Percentiles rank a stretch among this genome's conserved stretches.
These are phyloP conservation scores for Scaptomyza reducta DNA, from an alignment of 2,888 invertebrate genomes.

Conservation along the genomic window DNA sequence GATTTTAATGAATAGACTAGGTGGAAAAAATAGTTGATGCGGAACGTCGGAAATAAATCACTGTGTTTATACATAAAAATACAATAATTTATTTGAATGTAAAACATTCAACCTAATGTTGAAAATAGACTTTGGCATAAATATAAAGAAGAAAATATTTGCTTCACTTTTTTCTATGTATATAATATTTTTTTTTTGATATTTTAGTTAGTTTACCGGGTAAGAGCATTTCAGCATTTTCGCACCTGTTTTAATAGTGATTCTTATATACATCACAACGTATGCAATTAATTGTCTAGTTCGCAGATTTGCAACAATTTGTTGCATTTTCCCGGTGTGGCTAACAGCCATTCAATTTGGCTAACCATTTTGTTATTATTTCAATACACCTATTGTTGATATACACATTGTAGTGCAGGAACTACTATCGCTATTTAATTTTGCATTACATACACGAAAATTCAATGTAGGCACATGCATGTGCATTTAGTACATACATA, in stretches of 20 bases:
- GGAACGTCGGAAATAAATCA: not conserved
- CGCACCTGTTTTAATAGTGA: not conserved
- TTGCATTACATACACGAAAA: constrained; percentile 36
- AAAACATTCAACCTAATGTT: not conserved
- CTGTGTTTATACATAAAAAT: not conserved
- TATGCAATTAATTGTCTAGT: constrained; percentile 33
- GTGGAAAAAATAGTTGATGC: not conserved
- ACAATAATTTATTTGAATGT: not conserved
- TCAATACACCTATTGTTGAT: constrained; percentile 45
- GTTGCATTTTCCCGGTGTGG: constrained; percentile 50
- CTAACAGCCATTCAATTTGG: constrained; percentile 53
- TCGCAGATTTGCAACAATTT: constrained; percentile 52
- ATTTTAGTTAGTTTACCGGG: not conserved
- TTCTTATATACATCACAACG: constrained; percentile 22
- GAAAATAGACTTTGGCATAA: not conserved
- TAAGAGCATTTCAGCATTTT: not conserved
- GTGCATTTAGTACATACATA: constrained; percentile 14
- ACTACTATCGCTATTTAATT: constrained; percentile 50
- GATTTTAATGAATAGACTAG: not conserved
- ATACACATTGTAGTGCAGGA: constrained; percentile 56
- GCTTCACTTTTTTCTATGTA: too few species aligned
- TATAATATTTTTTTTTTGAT: too few species aligned
- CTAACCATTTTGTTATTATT: constrained; percentile 64
- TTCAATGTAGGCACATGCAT: constrained; percentile 28
- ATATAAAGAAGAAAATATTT: not conserved